These are phyloP conservation scores for Agonopterix alstromeriana DNA, from an alignment of 2,888 invertebrate genomes.

Conservation along the genomic window DNA sequence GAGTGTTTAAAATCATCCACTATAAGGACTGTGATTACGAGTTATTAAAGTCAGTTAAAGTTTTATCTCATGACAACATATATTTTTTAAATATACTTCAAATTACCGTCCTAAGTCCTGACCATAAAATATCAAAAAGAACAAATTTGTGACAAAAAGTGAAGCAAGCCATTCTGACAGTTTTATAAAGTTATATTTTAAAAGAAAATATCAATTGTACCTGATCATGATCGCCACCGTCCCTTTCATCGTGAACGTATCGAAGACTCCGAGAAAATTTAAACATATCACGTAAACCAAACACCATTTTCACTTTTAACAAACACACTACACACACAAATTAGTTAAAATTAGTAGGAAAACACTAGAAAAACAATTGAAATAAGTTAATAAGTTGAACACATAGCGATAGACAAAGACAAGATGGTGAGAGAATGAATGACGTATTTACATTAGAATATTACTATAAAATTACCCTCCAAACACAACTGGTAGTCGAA, in stretches of 20 bases:
- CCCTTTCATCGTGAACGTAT: constrained; percentile 54
- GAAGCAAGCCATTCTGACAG: too few species aligned
- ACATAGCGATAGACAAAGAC: constrained; percentile 16
- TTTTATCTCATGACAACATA: too few species aligned
- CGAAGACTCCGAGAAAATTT: constrained; percentile 35
- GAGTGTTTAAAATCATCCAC: too few species aligned
- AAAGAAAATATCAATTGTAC: not conserved
- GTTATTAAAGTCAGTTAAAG: too few species aligned
- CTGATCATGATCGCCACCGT: not conserved
- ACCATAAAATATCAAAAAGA: too few species aligned
- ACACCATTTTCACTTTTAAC: constrained; percentile 46
- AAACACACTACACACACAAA: constrained; percentile 17
- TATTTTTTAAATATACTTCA: too few species aligned
- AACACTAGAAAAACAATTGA: constrained; percentile 4
- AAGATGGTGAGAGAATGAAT: constrained; percentile 13
- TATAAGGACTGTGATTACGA: too few species aligned
- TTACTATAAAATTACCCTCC: constrained; percentile 16
- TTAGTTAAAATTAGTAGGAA: constrained; percentile 11
- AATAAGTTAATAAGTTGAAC: constrained; percentile 1
- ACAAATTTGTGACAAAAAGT: too few species aligned
- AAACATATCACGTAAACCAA: constrained; percentile 58
- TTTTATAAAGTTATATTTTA: too few species aligned
- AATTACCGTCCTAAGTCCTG: too few species aligned
- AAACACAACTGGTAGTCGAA: constrained; percentile 15
- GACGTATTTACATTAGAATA: constrained; percentile 7